Evolutionary conservation across 2,113 vertebrate genomes (phyloP), one percentile per base, ranked within the genome.

Genomic region (Isichthys henryi): DNA sequence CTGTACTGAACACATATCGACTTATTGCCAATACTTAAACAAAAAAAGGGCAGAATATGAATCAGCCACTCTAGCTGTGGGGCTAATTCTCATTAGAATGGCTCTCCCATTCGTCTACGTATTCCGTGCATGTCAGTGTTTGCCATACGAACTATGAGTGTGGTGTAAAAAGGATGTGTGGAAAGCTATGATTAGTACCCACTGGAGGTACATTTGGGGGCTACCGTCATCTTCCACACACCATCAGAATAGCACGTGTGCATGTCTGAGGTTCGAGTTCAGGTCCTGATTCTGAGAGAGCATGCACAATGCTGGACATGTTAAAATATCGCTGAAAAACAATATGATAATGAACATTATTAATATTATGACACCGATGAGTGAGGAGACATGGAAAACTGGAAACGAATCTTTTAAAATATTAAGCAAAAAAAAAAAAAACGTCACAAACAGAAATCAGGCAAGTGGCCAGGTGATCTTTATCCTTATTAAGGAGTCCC

Each of bases 11-110:
- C 50, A 89, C 56, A 48, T 80, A 43, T 39, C 5, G 5, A 56
- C 50, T 88, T 80, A 88, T 88, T 88, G 88, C 35, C 35, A 56
- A 56, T 89, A 53, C 31, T 15, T 35, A 27, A 53, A 13, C n/a
- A 7, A 83, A 89, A 49, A 21, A 58, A 21, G 53, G 43, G 48
- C 39, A 88, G 13, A 46, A 62, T 17, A 27, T 66, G 56, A 66
- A 45, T 43, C 13, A 19, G 15, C 17, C 31, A 43, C 74, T 39
- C 31, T 6, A 80, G 74, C n/a, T n/a, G n/a, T n/a, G n/a, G n/a
- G n/a, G n/a, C 35, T 80, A 77, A 35, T n/a, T n/a, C n/a, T n/a
- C 17, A 19, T 39, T 9, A 80, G 35, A 43, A 80, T 43, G 74
- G 35, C 74, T 43, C 70, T 74, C 70, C 70, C 31, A 35, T 74